Evolutionary conservation across 2,113 vertebrate species (phyloP), one percentile per base, ranked within the genome.

Genomic region (Condylura cristata): DNA sequence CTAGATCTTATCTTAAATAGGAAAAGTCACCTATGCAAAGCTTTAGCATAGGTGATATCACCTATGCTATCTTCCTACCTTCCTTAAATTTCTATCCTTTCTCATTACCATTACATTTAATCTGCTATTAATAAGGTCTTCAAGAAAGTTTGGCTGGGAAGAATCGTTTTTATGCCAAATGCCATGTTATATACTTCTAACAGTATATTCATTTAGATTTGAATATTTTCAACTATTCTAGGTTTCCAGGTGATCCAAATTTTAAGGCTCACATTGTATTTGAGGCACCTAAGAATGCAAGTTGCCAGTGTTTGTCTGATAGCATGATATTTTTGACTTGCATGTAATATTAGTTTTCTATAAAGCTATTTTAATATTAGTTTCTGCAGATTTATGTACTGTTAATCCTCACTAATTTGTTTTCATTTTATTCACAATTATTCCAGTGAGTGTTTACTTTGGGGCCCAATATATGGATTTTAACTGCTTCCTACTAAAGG

Each of bases 371-470:
- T 78, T 60, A 85, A 89, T 82, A 86, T 44, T 81, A 51, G 28
- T 79, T 70, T 86, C 32, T 46, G 72, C 41, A 66, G 71, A 48
- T 6, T 53, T 91, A 63, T 26, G 16, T 48, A 63, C 85, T 93
- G 44, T 58, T 63, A 79, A 61, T 79, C 80, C 26, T 91, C 41
- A 68, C 17, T 10, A 48, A 46, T 63, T 32, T 16, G 30, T 13
- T 46, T 30, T 24, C 76, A 34, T 86, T 96, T 86, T 86, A 53
- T 53, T 84, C 20, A 86, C 86, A 41, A 68, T 86, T 80, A 70
- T 75, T 91, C 28, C 39, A 58, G 16, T 89, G 51, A 87, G 17
- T 72, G 84, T 46, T 93, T 87, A 84, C 14, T 83, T 84, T n/a
- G 51, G 46, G 58, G n/a, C 7, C 53, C 46, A 39, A 89, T 44